These are phyloP conservation scores for Pteronotus mesoamericanus DNA, from an alignment of 2,797 vertebrate genomes.

Conservation along the genomic window DNA sequence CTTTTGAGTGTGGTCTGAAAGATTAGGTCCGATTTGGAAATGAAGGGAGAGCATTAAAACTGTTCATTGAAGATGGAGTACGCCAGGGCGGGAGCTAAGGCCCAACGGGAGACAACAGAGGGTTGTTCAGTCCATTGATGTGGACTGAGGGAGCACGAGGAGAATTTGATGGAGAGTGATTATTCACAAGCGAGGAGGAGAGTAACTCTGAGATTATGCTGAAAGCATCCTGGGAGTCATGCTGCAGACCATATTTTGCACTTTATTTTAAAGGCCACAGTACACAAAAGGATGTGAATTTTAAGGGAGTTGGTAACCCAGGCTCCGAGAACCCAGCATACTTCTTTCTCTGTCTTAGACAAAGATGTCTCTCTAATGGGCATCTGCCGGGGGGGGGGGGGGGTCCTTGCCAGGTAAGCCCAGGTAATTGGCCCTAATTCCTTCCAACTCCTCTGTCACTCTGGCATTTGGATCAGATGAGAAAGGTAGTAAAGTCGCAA, in stretches of 20 bases:
- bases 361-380: not conserved
- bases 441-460: not conserved
- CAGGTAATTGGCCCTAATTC: not conserved
- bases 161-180: not conserved
- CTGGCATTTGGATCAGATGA: not conserved
- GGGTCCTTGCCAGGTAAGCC: not conserved
- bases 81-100: not conserved
- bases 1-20: not conserved
- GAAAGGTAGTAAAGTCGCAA: not conserved
- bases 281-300: not conserved
- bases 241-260: not conserved
- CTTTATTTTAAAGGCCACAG: not conserved
- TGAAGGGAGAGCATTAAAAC: not conserved
- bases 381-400: not conserved
- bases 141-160: not conserved
- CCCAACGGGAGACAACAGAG: not conserved
- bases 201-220: not conserved
- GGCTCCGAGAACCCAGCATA: not conserved
- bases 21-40: not conserved
- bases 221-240: not conserved
- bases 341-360: not conserved
- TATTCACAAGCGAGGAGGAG: not conserved
- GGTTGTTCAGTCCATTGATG: fast-evolving
- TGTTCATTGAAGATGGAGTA: not conserved
- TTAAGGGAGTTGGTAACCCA: not conserved